Evolutionary conservation across 2,888 invertebrate species (phyloP).

Genomic region (Rotaria sp.): DNA sequence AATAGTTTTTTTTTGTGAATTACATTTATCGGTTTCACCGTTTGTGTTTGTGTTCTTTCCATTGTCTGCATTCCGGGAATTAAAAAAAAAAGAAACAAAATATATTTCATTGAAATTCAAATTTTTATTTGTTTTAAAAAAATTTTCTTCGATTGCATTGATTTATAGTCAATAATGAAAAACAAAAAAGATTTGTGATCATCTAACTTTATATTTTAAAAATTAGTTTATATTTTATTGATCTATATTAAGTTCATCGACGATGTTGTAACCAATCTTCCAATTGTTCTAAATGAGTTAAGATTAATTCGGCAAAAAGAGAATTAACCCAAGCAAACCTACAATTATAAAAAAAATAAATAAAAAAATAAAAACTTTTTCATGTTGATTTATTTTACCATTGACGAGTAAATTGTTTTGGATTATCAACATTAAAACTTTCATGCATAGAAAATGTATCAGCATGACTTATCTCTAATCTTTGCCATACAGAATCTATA

Average conservation of each 20-base stretch:
- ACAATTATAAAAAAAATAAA: not conserved
- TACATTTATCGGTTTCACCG: not conserved
- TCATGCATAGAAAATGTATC: not conserved
- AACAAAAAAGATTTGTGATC: no score
- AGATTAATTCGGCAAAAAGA: not conserved
- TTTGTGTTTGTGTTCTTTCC: not conserved
- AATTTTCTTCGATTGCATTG: no score
- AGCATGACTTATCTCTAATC: not conserved
- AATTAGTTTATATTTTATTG: not conserved
- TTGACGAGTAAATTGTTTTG: not conserved
- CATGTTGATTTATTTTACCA: not conserved
- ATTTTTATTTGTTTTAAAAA: not conserved
- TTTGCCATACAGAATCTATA: not conserved
- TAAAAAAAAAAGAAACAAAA: not conserved
- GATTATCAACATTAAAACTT: conserved; percentile 14
- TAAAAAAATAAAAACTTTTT: not conserved
- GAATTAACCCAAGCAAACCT: conserved; percentile 14
- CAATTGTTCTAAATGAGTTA: not conserved
- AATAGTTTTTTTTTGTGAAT: not conserved
- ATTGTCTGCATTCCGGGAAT: not conserved
- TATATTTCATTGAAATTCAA: not conserved
- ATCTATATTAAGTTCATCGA: not conserved
- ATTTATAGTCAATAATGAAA: no score
- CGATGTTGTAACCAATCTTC: not conserved
- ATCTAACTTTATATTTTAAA: no score